Evolutionary conservation across 2,797 vertebrate species (phyloP).

Genomic region (Melopsittacus undulatus): DNA sequence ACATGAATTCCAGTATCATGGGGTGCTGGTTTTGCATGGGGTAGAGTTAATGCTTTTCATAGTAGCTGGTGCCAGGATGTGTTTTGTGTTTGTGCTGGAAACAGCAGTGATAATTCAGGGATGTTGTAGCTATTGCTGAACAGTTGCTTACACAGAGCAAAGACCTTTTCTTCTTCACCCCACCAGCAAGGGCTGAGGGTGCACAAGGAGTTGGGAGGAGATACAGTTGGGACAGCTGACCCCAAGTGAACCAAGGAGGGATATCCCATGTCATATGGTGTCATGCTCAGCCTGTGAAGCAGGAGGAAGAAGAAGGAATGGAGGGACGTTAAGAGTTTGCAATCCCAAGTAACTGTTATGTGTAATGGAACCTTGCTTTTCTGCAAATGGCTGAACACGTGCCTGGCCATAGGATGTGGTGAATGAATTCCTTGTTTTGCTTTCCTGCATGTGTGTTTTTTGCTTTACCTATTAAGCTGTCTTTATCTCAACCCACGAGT

Average conservation of each 20-base stretch:
- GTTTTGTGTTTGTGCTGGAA: background rate
- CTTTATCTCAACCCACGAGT: background rate
- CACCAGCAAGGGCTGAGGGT: background rate
- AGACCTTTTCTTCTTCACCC: background rate
- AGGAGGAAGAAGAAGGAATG: background rate
- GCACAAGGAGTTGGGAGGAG: background rate
- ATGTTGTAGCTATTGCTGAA: background rate
- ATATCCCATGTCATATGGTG: background rate
- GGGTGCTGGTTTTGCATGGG: background rate
- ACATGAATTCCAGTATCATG: background rate
- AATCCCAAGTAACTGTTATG: background rate
- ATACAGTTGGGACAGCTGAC: background rate
- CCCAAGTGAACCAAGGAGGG: background rate
- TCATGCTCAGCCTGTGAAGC: background rate
- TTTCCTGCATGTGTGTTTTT: background rate
- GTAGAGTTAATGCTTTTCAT: background rate
- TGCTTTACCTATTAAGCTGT: background rate
- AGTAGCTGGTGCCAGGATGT: background rate
- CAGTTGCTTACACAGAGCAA: background rate
- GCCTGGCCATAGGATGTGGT: background rate
- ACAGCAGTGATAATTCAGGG: background rate
- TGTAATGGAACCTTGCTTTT: background rate
- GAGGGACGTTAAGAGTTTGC: background rate
- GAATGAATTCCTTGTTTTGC: background rate
- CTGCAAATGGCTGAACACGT: background rate